phyloP scores from a whole-genome alignment of 2,888 invertebrate genomes.

The Steinernema scapterisci region DNA sequence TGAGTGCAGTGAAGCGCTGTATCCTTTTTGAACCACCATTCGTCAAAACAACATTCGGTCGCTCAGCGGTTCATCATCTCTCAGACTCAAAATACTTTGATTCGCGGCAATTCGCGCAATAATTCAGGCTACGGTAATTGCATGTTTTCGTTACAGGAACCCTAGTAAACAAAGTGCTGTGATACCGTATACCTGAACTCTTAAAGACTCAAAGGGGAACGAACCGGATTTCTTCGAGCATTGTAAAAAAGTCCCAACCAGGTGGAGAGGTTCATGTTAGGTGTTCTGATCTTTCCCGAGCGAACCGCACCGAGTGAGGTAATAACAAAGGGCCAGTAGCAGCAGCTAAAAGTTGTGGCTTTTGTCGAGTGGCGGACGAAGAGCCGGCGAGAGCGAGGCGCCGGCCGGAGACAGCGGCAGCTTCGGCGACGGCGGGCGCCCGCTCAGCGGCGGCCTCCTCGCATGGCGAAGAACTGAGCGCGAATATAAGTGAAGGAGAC shows the following conservation, averaged over 20 bases:
- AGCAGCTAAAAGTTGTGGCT: background rate
- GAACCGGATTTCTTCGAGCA: too few species aligned
- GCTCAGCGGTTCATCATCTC: too few species aligned
- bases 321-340: slow-evolving; percentile 9
- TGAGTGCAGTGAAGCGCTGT: background rate
- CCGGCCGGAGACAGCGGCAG: background rate
- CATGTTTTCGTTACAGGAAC: background rate
- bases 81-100: background rate
- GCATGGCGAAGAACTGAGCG: slow-evolving; percentile 17
- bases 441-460: background rate
- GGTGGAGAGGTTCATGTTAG: slow-evolving; percentile 2
- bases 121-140: background rate
- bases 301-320: background rate
- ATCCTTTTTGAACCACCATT: too few species aligned
- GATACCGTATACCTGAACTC: background rate
- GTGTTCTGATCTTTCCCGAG: slow-evolving; percentile 8
- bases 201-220: too few species aligned
- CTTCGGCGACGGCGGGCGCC: background rate
- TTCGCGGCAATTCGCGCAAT: slow-evolving; percentile 4
- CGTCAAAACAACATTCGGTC: too few species aligned
- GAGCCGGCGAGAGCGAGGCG: background rate
- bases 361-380: slow-evolving; percentile 2
- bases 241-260: too few species aligned
- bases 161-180: background rate
- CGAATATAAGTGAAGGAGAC: slow-evolving; percentile 17